Percentiles rank a stretch among this genome's conserved stretches.
Evolutionary conservation across 2,797 vertebrate genomes (phyloP).

Genomic region (Tenualosa ilisha): DNA sequence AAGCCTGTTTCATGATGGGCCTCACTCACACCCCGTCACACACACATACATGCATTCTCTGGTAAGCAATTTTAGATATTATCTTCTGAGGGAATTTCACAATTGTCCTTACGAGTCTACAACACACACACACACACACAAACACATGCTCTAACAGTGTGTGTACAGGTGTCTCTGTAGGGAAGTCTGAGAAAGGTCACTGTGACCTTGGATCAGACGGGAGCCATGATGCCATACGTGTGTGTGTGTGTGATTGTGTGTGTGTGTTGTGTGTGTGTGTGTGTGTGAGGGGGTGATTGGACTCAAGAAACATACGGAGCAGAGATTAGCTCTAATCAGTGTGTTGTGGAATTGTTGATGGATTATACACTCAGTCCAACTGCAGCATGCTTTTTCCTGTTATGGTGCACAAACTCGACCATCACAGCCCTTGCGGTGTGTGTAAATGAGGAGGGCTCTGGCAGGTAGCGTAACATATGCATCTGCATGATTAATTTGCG

Average conservation of each 20-base stretch:
- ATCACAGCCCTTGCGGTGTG: too few species aligned
- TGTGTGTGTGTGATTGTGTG: slow-evolving; percentile 63
- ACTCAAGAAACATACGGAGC: slow-evolving; percentile 19
- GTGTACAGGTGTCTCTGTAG: background rate
- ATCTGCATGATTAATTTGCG: too few species aligned
- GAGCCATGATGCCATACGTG: slow-evolving; percentile 2
- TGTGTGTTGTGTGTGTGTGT: slow-evolving; percentile 55
- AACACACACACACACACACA: background rate
- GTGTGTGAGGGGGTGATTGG: slow-evolving; percentile 48
- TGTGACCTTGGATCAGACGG: background rate
- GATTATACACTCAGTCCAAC: slow-evolving; percentile 12
- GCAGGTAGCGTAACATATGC: too few species aligned
- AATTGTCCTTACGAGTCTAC: too few species aligned
- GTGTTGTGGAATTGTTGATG: slow-evolving; percentile 38
- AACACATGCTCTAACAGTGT: background rate
- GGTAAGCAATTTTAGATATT: background rate
- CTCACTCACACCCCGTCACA: background rate
- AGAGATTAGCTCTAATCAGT: slow-evolving; percentile 42
- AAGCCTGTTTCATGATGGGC: background rate
- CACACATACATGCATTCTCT: background rate
- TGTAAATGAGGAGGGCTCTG: too few species aligned
- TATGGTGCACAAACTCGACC: too few species aligned
- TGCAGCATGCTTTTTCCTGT: too few species aligned
- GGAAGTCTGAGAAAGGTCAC: background rate
- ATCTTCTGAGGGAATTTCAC: background rate